Conservation (phyloP, 64 coral and sea anemone genomes). For the Stylophora pistillata region DNA sequence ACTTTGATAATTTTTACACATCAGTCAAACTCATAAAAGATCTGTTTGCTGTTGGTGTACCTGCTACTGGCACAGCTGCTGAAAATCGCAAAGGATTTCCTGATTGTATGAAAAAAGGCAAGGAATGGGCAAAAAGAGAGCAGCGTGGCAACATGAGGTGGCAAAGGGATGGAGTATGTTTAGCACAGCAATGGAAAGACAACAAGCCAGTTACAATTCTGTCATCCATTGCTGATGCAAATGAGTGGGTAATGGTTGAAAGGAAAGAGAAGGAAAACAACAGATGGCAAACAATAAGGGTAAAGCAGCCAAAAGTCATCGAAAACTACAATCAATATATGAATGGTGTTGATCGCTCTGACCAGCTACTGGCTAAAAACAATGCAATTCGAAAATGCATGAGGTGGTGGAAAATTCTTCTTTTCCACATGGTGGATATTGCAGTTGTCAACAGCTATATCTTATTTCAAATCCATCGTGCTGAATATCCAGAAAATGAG, state of each 20-base stretch:
- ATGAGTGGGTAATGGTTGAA: background rate
- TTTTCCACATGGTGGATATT: conserved; percentile 36
- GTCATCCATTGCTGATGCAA: background rate
- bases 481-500: background rate
- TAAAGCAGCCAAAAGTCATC: background rate
- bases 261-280: background rate
- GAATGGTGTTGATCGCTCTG: conserved; percentile 34
- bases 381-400: conserved; percentile 10
- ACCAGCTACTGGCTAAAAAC: background rate
- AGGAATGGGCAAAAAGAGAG: conserved; percentile 39
- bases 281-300: background rate
- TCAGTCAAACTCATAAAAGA: conserved; percentile 5
- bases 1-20: conserved; percentile 48
- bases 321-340: background rate
- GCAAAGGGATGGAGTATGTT: conserved; percentile 34
- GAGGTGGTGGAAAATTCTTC: conserved; percentile 15
- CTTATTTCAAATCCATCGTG: background rate
- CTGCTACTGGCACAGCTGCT: conserved; percentile 12
- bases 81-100: conserved; percentile 29
- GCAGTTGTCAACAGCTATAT: conserved; percentile 40
- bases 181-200: conserved; percentile 39
- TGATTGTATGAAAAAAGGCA: conserved; percentile 13
- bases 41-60: conserved; percentile 5
- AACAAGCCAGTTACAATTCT: conserved; percentile 18
- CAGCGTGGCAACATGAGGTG: conserved; percentile 34